Evolutionary conservation across 2,113 vertebrate genomes (phyloP), one percentile per base, ranked within the genome.

Genomic region (Recurvirostra avosetta): DNA sequence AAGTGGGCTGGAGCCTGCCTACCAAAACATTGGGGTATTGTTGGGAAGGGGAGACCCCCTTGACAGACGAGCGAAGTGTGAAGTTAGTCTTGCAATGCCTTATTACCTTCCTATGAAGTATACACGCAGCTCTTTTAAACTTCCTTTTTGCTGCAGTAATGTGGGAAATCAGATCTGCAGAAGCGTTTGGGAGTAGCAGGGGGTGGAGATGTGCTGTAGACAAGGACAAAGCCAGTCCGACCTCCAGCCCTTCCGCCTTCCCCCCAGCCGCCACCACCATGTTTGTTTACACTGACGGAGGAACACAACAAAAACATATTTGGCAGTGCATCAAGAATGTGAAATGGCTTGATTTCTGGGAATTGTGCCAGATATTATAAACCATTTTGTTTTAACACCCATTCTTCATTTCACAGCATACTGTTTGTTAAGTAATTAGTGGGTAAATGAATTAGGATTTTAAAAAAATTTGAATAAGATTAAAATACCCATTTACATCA

Each of bases 21-120:
- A 98, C 97, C 98, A 98, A 98, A 99, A 98, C 98, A 98, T 98
- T 97, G 94, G 95, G 94, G 97, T 96, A 98, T 98, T 98, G 98
- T 98, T 98, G 97, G 96, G 96, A 97, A 98, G 96, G 94, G 97
- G 97, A 97, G 96, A 98, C 95, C 97, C 96, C 97, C 97, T 98
- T 98, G 98, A 98, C 97, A 98, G 98, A 97, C 74, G 97, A 98
- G 96, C 94, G 67, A 98, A 98, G 98, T 98, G 98, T 98, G 98
- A 99, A 98, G 97, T 97, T 96, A 95, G 96, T 93, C 95, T 98
- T 96, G 97, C 97, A 95, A 97, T 95, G 98, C 97, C 98, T 98
- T 98, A 96, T 98, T 98, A 96, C 98, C 98, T 98, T 96, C 95
- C 93, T 95, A 96, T 96, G 95, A 97, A 97, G 94, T 93, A 94